phyloP scores from a whole-genome alignment of 2,113 vertebrate genomes.

The Neomonachus schauinslandi region DNA sequence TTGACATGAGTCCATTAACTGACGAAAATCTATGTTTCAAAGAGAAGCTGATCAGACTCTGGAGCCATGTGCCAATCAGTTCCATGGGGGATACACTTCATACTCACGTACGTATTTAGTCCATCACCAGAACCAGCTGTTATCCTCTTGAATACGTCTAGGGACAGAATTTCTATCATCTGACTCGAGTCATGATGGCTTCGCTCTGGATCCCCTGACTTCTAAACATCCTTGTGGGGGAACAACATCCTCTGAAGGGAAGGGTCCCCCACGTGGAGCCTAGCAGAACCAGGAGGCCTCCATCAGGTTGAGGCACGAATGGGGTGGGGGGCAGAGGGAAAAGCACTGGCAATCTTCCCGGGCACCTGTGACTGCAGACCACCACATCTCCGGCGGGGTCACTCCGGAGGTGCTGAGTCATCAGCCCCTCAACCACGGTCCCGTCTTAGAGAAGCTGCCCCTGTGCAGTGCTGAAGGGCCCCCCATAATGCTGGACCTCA shows the following conservation, averaged over 20 bases:
- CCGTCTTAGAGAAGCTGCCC: neutral
- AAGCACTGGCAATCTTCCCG: fast-evolving
- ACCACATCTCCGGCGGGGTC: fast-evolving
- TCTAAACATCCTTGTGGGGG: too few relatives aligned
- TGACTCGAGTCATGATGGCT: fast-evolving
- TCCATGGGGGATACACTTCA: fast-evolving
- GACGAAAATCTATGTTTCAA: neutral
- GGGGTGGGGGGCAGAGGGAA: neutral
- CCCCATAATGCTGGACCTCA: fast-evolving
- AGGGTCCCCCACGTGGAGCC: fast-evolving
- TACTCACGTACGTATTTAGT: fast-evolving
- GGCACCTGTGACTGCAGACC: fast-evolving
- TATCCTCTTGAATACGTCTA: neutral
- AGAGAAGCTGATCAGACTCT: fast-evolving
- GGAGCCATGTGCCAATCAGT: fast-evolving
- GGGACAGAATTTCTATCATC: neutral
- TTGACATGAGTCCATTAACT: neutral
- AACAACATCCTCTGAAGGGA: too few relatives aligned
- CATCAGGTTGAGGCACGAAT: fast-evolving
- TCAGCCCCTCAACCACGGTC: neutral
- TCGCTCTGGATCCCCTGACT: neutral
- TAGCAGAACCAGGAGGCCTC: too few relatives aligned
- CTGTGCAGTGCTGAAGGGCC: neutral
- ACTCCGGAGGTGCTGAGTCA: fast-evolving
- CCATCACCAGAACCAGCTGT: fast-evolving